Conservation (phyloP, 2,113 vertebrate genomes). For the Castor canadensis region DNA sequence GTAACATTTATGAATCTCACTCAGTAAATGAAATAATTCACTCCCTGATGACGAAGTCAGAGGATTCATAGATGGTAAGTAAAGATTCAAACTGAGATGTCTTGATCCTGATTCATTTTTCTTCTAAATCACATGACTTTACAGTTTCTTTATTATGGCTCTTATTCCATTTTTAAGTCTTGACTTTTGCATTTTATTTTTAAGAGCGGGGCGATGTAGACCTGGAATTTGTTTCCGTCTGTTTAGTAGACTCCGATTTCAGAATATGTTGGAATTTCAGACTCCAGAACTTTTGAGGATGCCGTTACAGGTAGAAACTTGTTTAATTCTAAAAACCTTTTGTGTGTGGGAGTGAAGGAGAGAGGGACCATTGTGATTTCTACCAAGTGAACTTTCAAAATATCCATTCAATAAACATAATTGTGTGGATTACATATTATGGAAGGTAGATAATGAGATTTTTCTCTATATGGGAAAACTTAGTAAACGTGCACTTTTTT, state of each 20-base stretch:
- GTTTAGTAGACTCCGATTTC: slow-evolving; percentile 92
- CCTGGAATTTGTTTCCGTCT: slow-evolving; percentile 95
- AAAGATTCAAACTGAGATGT: background rate
- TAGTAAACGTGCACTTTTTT: background rate
- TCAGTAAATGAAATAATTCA: slow-evolving; percentile 31
- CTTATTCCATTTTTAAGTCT: slow-evolving; percentile 49
- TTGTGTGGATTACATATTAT: slow-evolving; percentile 14
- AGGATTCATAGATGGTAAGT: background rate
- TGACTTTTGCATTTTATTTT: slow-evolving; percentile 72
- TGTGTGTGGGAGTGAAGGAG: background rate
- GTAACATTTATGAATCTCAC: slow-evolving; percentile 31
- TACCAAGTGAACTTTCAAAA: background rate
- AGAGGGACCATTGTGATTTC: background rate
- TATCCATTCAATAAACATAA: background rate
- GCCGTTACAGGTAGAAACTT: slow-evolving; percentile 92
- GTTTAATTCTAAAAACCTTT: background rate
- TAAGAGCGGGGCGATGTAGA: slow-evolving; percentile 94
- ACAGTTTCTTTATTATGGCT: background rate
- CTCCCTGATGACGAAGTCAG: background rate
- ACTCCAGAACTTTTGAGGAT: slow-evolving; percentile 95
- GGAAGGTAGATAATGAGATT: background rate
- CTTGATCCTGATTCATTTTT: background rate
- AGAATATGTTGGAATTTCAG: slow-evolving; percentile 95
- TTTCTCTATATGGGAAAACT: background rate
- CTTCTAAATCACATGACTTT: slow-evolving; percentile 9